phyloP scores from a whole-genome alignment of 2,113 vertebrate species.

The Camelus dromedarius region DNA sequence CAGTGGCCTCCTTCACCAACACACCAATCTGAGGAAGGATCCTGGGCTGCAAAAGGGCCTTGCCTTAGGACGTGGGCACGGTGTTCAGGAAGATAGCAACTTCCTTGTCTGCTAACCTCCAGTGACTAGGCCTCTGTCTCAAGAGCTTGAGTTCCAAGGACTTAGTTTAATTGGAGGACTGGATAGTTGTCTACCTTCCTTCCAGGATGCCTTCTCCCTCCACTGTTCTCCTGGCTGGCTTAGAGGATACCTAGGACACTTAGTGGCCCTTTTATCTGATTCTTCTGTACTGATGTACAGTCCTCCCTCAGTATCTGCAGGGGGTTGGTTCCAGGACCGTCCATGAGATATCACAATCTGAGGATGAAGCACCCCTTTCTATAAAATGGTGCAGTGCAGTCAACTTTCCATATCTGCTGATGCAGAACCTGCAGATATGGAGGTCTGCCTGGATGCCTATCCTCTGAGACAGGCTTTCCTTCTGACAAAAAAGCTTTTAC shows the following conservation, averaged over 20 bases:
- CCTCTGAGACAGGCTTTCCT: not conserved
- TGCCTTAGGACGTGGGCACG: not conserved
- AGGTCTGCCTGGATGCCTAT: not conserved
- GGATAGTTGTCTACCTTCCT: not conserved
- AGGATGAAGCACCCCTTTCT: not conserved
- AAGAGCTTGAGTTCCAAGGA: not conserved
- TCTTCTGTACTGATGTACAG: not conserved
- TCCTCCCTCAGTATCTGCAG: not conserved
- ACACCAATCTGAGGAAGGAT: not conserved
- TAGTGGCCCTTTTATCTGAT: not conserved
- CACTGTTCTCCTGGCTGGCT: not conserved
- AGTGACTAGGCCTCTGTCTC: not conserved
- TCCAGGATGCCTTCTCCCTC: no score
- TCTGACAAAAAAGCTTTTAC: not conserved
- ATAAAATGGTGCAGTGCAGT: not conserved
- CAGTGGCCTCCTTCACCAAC: not conserved
- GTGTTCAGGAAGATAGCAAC: not conserved
- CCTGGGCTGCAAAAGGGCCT: not conserved
- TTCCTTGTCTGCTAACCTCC: not conserved
- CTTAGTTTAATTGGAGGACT: not conserved
- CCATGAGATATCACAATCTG: not conserved
- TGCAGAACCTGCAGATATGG: not conserved
- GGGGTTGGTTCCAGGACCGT: not conserved
- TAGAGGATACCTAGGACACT: not conserved
- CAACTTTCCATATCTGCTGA: not conserved